phyloP scores from a whole-genome alignment of 37 sponge, comb jelly and placozoan species.

The Mnemiopsis leidyi region DNA sequence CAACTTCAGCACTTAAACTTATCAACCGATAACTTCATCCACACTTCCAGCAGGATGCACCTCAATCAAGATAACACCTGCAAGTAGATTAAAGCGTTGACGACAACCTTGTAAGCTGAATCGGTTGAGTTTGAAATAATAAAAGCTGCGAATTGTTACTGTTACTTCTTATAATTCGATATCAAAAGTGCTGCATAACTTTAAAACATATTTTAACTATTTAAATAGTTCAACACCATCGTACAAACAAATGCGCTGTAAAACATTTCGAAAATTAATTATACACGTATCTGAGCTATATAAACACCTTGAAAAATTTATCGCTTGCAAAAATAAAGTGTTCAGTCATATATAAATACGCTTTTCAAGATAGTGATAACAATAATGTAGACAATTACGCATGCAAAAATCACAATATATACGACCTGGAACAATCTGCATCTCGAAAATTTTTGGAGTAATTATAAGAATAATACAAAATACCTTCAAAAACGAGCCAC shows the following conservation, averaged over 20 bases:
- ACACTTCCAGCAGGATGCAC: too few relatives aligned
- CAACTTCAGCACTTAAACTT: too few relatives aligned
- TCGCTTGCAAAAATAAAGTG: neutral
- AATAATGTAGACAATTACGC: conserved; percentile 5
- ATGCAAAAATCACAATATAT: conserved; percentile 48
- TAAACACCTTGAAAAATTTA: neutral
- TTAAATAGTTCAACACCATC: neutral
- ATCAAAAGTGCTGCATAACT: neutral
- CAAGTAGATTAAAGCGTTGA: too few relatives aligned
- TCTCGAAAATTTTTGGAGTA: neutral
- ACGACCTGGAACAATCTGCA: neutral
- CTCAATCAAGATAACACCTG: too few relatives aligned
- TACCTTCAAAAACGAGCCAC: neutral
- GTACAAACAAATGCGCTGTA: neutral
- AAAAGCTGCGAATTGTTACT: too few relatives aligned
- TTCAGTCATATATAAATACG: neutral
- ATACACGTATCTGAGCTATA: neutral
- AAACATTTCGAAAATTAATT: neutral
- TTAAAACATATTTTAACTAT: neutral
- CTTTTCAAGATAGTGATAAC: neutral
- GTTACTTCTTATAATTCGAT: too few relatives aligned
- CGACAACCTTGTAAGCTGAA: too few relatives aligned
- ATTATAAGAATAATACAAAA: neutral
- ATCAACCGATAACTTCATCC: too few relatives aligned
- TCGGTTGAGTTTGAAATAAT: too few relatives aligned